A percentile compares a stretch with the other conserved stretches of the same genome.
Conservation (phyloP, 2,888 invertebrate genomes). For the Malachius bipustulatus region DNA sequence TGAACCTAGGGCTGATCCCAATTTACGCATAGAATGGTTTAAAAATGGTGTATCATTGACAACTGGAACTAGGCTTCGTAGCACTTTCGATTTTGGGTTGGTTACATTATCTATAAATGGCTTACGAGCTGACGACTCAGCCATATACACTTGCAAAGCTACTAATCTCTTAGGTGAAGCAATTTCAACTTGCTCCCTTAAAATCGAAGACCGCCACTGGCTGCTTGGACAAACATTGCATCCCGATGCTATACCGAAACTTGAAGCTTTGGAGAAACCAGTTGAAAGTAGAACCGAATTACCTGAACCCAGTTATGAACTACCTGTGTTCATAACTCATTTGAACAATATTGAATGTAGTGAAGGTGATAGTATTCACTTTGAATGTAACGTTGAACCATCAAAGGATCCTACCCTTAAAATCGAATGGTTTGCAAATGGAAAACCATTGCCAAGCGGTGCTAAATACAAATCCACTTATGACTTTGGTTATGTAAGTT, state of each 20-base stretch:
- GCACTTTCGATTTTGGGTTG: constrained; percentile 93
- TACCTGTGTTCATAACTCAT: constrained; percentile 82
- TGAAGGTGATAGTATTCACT: constrained; percentile 80
- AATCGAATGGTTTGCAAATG: constrained; percentile 93
- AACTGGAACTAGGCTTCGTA: constrained; percentile 80
- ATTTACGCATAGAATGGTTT: constrained; percentile 82
- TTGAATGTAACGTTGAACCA: constrained; percentile 86
- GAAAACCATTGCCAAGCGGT: constrained; percentile 75
- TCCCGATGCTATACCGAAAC: constrained; percentile 78
- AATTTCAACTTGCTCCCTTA: constrained; percentile 80
- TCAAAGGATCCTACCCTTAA: constrained; percentile 82
- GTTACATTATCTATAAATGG: constrained; percentile 86
- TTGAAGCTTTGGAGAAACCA: constrained; percentile 76
- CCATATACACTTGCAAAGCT: constrained; percentile 91
- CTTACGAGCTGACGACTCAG: constrained; percentile 80
- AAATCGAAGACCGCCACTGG: constrained; percentile 83
- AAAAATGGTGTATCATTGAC: constrained; percentile 80
- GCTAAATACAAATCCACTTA: constrained; percentile 85
- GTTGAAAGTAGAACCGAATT: constrained; percentile 52
- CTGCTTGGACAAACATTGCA: constrained; percentile 76
- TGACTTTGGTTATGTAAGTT: constrained; percentile 91
- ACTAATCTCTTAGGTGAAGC: constrained; percentile 89
- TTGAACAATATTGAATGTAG: constrained; percentile 80
- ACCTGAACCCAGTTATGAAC: constrained; percentile 68
- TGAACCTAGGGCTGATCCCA: constrained; percentile 80